These are phyloP conservation scores for Cataglyphis livida DNA, from an alignment of 2,888 invertebrate genomes.

Conservation along the genomic window DNA sequence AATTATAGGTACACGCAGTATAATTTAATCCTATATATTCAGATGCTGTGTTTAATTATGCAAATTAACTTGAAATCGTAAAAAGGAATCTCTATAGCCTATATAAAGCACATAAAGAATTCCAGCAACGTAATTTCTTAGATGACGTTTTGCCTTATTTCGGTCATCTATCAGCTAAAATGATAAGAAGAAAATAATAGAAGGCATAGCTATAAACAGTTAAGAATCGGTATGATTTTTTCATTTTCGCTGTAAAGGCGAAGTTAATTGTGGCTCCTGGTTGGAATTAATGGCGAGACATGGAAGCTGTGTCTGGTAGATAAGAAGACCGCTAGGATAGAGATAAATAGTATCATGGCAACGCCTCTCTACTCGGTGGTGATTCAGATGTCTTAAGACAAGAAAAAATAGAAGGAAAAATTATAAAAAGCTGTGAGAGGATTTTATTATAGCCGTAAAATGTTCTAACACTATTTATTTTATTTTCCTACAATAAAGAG, in stretches of 20 bases:
- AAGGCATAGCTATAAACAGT: slow-evolving; percentile 9
- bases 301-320: slow-evolving; percentile 55
- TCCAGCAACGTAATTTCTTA: slow-evolving; percentile 12
- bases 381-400: slow-evolving; percentile 31
- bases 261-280: slow-evolving; percentile 62
- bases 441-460: background rate
- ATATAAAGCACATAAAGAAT: background rate
- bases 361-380: slow-evolving; percentile 35
- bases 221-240: slow-evolving; percentile 53
- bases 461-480: slow-evolving; percentile 13
- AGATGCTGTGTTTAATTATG: background rate
- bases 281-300: slow-evolving; percentile 59
- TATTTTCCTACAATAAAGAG: slow-evolving; percentile 1
- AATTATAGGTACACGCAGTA: background rate
- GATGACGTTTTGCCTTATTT: slow-evolving; percentile 21
- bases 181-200: slow-evolving; percentile 17
- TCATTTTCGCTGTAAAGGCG: slow-evolving; percentile 34
- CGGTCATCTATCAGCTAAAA: background rate
- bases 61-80: slow-evolving; percentile 10
- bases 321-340: slow-evolving; percentile 50
- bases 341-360: slow-evolving; percentile 59
- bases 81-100: background rate
- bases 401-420: slow-evolving; percentile 20
- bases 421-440: background rate
- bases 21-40: background rate